Evolutionary conservation across 2,113 vertebrate genomes (phyloP).

Genomic region (Eretmochelys imbricata): DNA sequence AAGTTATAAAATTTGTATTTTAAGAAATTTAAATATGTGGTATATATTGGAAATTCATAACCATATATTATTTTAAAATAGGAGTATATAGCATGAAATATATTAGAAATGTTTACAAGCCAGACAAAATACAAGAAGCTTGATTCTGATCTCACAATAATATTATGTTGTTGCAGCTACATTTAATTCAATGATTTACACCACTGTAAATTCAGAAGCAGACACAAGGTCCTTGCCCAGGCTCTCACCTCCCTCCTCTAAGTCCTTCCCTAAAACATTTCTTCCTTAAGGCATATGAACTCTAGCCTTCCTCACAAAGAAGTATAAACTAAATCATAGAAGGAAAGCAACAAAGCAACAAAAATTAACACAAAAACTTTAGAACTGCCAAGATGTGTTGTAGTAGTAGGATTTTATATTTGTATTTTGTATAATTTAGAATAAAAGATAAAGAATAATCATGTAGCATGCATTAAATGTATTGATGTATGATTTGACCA

Average conservation of each 20-base stretch:
- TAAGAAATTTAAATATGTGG: not conserved
- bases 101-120: not conserved
- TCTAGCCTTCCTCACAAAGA: not conserved
- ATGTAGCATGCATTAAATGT: too few relatives aligned
- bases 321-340: fast-evolving
- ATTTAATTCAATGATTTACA: not conserved
- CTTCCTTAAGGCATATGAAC: not conserved
- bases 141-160: not conserved
- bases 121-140: not conserved
- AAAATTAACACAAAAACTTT: not conserved
- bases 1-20: not conserved
- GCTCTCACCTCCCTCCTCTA: not conserved
- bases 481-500: too few relatives aligned
- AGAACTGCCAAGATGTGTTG: not conserved
- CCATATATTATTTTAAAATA: not conserved
- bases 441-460: too few relatives aligned
- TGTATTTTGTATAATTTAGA: too few relatives aligned
- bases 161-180: not conserved
- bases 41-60: not conserved
- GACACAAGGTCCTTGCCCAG: not conserved
- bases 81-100: not conserved
- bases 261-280: not conserved
- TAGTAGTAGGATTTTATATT: too few relatives aligned
- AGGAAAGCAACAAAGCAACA: not conserved
- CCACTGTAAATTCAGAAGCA: not conserved